These are phyloP conservation scores for Ammodytes dubius DNA, from an alignment of 2,113 vertebrate genomes.

Conservation along the genomic window DNA sequence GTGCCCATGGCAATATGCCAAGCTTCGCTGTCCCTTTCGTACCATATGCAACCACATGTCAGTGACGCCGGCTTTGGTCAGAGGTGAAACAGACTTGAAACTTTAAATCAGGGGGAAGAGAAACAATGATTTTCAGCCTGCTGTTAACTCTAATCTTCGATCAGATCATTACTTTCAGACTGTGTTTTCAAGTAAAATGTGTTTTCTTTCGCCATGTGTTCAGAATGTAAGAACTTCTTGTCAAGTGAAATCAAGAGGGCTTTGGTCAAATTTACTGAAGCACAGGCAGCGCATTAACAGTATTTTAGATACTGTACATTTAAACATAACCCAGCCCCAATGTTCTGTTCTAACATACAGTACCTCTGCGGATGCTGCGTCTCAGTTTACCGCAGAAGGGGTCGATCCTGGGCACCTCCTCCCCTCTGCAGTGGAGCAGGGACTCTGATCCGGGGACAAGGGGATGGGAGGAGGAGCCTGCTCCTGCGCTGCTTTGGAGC, in stretches of 20 bases:
- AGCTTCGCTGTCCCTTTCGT: neutral
- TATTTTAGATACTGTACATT: neutral
- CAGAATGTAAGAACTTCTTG: neutral
- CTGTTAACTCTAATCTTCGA: neutral
- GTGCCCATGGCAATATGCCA: neutral
- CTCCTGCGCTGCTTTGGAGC: slow-evolving; percentile 86
- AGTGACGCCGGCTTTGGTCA: too few species aligned
- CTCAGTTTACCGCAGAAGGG: slow-evolving; percentile 92
- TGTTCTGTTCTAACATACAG: slow-evolving; percentile 9
- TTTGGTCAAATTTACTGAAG: neutral
- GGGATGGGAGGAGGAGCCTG: slow-evolving; percentile 85
- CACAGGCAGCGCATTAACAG: neutral
- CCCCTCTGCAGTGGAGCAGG: slow-evolving; percentile 83
- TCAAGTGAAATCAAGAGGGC: too few species aligned
- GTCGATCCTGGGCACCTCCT: slow-evolving; percentile 89
- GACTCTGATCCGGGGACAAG: slow-evolving; percentile 91
- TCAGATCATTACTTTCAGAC: neutral
- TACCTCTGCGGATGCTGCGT: slow-evolving; percentile 93
- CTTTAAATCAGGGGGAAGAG: neutral
- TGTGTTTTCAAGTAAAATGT: neutral
- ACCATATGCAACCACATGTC: neutral
- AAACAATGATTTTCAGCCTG: neutral
- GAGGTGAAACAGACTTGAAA: neutral
- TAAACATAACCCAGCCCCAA: neutral
- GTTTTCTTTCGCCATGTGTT: neutral